Conservation (phyloP, 2,888 invertebrate genomes). For the Nudaria mundana region DNA sequence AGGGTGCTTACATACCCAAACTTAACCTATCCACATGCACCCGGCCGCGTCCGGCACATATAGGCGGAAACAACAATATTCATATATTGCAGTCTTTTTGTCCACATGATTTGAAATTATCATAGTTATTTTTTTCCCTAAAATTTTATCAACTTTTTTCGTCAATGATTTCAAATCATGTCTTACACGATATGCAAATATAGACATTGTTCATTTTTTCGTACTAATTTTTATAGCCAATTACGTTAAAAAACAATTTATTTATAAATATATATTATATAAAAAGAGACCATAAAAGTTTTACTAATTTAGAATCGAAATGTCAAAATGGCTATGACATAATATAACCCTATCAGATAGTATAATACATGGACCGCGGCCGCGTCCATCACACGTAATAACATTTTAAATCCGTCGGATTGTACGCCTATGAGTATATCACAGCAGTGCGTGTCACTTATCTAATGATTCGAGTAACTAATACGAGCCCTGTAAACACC, state of each 20-base stretch:
- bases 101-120: neutral
- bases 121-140: neutral
- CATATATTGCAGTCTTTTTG: conserved; percentile 21
- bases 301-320: conserved; percentile 19
- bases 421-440: conserved; percentile 64
- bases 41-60: conserved; percentile 43
- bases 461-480: conserved; percentile 59
- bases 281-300: conserved; percentile 8
- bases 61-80: conserved; percentile 43
- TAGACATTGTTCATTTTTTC: conserved; percentile 5
- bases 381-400: conserved; percentile 31
- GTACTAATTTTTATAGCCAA: conserved; percentile 12
- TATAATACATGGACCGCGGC: conserved; percentile 26
- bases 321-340: conserved; percentile 12
- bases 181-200: conserved; percentile 2
- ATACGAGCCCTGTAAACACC: conserved; percentile 65
- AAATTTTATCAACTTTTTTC: neutral
- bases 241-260: conserved; percentile 1
- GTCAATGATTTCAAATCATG: neutral
- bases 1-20: conserved; percentile 68
- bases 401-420: conserved; percentile 48
- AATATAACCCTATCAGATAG: conserved; percentile 32
- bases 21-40: conserved; percentile 58
- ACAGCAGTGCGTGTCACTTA: conserved; percentile 66
- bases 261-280: conserved; percentile 6